These are phyloP conservation scores for Capreolus pygargus DNA, from an alignment of 2,113 vertebrate genomes.

Conservation along the genomic window DNA sequence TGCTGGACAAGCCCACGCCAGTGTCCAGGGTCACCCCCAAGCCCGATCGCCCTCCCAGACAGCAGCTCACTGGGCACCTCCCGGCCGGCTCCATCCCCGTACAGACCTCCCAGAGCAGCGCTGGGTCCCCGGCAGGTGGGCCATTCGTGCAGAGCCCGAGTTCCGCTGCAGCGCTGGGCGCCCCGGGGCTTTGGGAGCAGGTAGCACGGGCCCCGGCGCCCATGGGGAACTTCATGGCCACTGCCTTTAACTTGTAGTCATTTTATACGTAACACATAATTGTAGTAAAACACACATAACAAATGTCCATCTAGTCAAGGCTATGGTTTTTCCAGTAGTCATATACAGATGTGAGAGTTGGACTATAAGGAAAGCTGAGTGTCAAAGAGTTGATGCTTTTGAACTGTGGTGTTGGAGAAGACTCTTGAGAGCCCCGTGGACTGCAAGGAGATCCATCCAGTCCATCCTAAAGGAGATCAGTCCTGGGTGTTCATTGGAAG, in stretches of 20 bases:
- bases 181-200: neutral
- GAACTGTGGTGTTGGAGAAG: neutral
- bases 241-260: neutral
- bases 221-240: neutral
- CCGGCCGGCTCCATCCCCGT: fast-evolving
- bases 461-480: neutral
- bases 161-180: no score
- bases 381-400: neutral
- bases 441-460: neutral
- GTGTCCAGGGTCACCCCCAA: neutral
- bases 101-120: no score
- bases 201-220: fast-evolving
- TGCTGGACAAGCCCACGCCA: neutral
- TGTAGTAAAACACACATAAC: neutral
- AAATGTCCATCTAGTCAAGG: neutral
- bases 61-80: neutral
- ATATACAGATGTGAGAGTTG: neutral
- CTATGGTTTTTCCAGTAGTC: neutral
- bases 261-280: neutral
- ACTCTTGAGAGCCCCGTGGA: neutral
- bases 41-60: neutral
- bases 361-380: neutral
- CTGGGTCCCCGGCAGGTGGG: fast-evolving
- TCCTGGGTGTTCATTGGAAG: neutral
- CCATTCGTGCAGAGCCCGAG: fast-evolving